Evolutionary conservation across 2,797 vertebrate species (phyloP).

Genomic region (Lacerta agilis): DNA sequence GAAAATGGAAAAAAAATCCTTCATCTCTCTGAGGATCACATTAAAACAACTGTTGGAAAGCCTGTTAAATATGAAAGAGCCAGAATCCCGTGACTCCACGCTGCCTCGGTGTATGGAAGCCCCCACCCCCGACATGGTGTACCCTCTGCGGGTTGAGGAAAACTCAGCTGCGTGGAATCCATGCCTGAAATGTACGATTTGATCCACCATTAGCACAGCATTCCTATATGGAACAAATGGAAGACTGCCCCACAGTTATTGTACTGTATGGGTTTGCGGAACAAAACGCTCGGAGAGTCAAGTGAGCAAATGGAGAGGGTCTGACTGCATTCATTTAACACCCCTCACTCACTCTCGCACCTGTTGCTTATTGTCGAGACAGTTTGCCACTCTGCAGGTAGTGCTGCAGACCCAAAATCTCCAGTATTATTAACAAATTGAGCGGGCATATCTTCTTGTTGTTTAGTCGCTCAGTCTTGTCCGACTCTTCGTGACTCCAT

Average conservation of each 20-base stretch:
- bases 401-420: background rate
- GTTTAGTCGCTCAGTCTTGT: too few relatives aligned
- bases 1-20: conserved; percentile 13
- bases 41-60: conserved; percentile 7
- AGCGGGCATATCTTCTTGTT: too few relatives aligned
- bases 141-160: background rate
- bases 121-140: background rate
- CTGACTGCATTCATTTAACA: background rate
- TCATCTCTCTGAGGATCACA: background rate
- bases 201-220: background rate
- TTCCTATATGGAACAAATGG: background rate
- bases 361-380: background rate
- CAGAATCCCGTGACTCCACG: background rate
- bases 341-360: background rate
- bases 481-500: too few relatives aligned
- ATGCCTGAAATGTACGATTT: background rate
- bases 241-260: background rate
- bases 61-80: conserved; percentile 24
- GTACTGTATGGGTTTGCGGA: background rate
- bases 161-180: background rate
- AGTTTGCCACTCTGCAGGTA: background rate
- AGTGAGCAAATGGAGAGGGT: background rate
- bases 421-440: background rate
- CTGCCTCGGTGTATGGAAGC: conserved; percentile 39
- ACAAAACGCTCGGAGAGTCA: background rate